Evolutionary conservation across 2,888 invertebrate species (phyloP), one percentile per base, ranked within the genome.

Genomic region (Aethes cnicana): DNA sequence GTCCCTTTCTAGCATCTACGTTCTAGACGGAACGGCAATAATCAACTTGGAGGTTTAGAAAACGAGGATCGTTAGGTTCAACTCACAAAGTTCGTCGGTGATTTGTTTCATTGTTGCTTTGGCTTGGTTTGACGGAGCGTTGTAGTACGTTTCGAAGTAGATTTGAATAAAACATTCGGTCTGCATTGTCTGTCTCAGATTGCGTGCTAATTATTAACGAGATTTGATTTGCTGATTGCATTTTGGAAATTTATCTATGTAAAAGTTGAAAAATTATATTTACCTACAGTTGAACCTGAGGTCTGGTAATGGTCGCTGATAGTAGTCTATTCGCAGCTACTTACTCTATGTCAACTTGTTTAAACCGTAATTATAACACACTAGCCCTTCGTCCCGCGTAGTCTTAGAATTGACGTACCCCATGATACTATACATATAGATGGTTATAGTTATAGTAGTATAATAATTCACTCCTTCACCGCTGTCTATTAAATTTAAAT

Each of bases 61-160:
- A 41, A 30, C 23, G 17, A 3, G n/a, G 17, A 23, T 17, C 7
- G 44, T 33, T 12, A 20, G 17, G 23, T 33, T 52, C 17, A 30
- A 33, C 30, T 9, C 32, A 17, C 26, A 16, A 52, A 39, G 25
- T 52, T 52, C 18, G 30, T 18, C 16, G 44, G 25, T 46, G 39
- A 52, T 46, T 52, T 52, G 46, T 46, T 33, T 32, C 39, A 52
- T 52, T 52, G 52, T 46, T 52, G 39, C 46, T 52, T 52, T 39
- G 25, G 37, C 32, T 39, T 25, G 28, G 30, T 44, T 52, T 33
- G 46, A 39, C 36, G 23, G 43, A 23, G 43, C 43, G 12, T 23
- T 17, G 11, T n/a, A 14, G 37, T 21, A 20, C 23, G 36, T 37
- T 39, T 26, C 33, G 8, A 46, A 37, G 44, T 46, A 17, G 32